Conservation (phyloP, 1,140 invertebrate species). For the Stegodyphus mimosarum region DNA sequence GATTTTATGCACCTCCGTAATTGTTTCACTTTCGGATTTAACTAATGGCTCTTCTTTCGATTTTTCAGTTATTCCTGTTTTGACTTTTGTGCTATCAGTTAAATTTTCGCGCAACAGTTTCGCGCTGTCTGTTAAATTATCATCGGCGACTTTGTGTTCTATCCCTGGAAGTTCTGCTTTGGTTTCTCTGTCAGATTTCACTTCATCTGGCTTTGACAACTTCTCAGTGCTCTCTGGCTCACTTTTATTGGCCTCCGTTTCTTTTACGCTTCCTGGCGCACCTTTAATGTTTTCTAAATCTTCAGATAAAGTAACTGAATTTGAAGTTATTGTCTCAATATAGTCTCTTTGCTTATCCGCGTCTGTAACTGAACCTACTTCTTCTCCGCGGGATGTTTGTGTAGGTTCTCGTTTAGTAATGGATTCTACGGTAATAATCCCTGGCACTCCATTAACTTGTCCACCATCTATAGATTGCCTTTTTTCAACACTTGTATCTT, state of each 20-base stretch:
- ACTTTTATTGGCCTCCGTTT: background rate
- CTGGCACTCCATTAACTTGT: constrained; percentile 48
- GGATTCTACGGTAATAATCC: constrained; percentile 50
- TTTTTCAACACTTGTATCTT: background rate
- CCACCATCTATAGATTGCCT: background rate
- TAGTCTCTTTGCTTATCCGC: too few species aligned
- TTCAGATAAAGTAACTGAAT: too few species aligned
- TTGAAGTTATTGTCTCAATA: too few species aligned
- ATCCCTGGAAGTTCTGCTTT: too few species aligned
- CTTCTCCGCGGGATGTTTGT: background rate
- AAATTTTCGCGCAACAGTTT: constrained; percentile 18
- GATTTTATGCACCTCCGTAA: too few species aligned
- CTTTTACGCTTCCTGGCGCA: background rate
- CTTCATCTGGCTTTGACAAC: too few species aligned
- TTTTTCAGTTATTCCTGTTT: background rate
- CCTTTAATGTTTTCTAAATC: background rate
- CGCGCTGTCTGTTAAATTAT: constrained; percentile 53
- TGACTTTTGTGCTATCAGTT: background rate
- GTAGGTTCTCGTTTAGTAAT: constrained; percentile 42
- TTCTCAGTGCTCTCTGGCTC: background rate
- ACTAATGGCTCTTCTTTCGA: background rate
- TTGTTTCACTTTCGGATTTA: background rate
- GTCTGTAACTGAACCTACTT: background rate
- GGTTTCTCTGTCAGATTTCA: too few species aligned
- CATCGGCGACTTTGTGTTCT: background rate